These are phyloP conservation scores for Didymodactylos carnosus DNA, from an alignment of 2,888 invertebrate species.

Conservation along the genomic window DNA sequence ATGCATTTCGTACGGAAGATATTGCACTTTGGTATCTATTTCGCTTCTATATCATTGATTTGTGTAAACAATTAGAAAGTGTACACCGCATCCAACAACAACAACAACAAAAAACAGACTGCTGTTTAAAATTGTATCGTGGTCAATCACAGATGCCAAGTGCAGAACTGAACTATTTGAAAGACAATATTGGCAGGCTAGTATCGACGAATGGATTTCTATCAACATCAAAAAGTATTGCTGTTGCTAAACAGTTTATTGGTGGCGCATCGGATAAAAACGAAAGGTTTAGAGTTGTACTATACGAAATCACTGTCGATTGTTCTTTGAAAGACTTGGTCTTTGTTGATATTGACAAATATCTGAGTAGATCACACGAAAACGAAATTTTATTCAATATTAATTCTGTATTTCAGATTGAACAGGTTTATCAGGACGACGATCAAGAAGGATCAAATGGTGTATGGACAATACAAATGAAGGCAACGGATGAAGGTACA, in stretches of 20 bases:
- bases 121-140: no score
- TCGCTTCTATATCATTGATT: neutral
- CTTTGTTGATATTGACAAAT: neutral
- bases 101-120: neutral
- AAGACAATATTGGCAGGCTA: neutral
- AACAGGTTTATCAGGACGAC: neutral
- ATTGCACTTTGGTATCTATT: neutral
- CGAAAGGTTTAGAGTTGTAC: neutral
- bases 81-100: neutral
- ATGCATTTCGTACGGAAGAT: neutral
- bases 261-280: neutral
- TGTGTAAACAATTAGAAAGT: neutral
- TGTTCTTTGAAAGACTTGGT: neutral
- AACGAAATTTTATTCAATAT: neutral
- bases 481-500: neutral
- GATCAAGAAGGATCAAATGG: no score
- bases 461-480: neutral
- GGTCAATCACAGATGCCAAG: neutral
- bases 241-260: neutral
- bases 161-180: neutral
- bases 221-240: neutral
- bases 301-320: neutral
- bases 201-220: neutral
- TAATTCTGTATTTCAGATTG: neutral
- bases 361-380: neutral